Percentiles rank a stretch among this genome's conserved stretches.
Conservation (phyloP, 2,113 vertebrate genomes). For the Ophiodon elongatus region DNA sequence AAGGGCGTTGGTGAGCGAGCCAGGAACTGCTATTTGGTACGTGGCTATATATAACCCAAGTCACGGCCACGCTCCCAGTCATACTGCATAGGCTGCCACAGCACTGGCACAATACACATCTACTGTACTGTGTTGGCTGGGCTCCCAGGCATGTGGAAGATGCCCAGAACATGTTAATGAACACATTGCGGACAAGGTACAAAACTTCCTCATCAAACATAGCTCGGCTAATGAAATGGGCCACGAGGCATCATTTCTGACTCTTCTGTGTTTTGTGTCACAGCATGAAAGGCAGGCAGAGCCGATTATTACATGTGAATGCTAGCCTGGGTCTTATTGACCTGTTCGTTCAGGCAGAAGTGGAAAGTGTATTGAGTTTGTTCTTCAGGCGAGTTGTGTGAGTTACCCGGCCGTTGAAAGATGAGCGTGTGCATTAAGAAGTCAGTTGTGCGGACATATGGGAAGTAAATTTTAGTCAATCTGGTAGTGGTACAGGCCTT, state of each 20-base stretch:
- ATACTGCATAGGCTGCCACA: slow-evolving; percentile 28
- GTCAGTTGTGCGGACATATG: slow-evolving; percentile 16
- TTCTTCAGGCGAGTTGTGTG: neutral
- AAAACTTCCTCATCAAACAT: slow-evolving; percentile 25
- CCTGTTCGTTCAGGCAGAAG: slow-evolving; percentile 32
- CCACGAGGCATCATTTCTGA: slow-evolving; percentile 18
- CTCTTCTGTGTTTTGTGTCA: slow-evolving; percentile 8
- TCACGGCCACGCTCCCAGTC: slow-evolving; percentile 39
- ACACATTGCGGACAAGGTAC: slow-evolving; percentile 1
- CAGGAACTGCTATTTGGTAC: slow-evolving; percentile 40
- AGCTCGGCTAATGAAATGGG: slow-evolving; percentile 35
- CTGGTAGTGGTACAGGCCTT: neutral
- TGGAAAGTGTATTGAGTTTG: slow-evolving; percentile 19
- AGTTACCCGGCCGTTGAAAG: slow-evolving; percentile 22
- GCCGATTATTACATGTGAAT: slow-evolving; percentile 19
- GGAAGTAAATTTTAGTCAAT: slow-evolving; percentile 21
- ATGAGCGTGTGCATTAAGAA: slow-evolving; percentile 20
- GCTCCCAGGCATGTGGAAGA: slow-evolving; percentile 27
- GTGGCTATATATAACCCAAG: slow-evolving; percentile 64
- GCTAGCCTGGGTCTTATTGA: slow-evolving; percentile 27
- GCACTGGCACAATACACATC: slow-evolving; percentile 10
- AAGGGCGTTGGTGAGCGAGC: slow-evolving; percentile 53
- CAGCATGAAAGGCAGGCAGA: slow-evolving; percentile 18
- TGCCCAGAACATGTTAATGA: slow-evolving; percentile 44
- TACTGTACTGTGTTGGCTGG: neutral